Evolutionary conservation across 2,888 invertebrate species (phyloP), one percentile per base, ranked within the genome.

Genomic region (Masnerella sp.): DNA sequence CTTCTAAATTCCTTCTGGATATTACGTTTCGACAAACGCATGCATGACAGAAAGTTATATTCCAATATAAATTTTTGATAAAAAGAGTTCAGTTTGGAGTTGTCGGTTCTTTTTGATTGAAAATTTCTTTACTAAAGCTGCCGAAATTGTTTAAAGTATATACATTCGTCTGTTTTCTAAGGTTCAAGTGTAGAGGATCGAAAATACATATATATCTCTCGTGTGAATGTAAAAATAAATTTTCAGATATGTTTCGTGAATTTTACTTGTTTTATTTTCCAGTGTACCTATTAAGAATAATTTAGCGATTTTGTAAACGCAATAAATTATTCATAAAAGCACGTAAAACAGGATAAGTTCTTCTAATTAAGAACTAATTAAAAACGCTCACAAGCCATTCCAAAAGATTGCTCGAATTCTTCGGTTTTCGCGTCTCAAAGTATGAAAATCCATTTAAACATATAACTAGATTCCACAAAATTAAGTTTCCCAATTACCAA

Each of bases 31-130:
- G 38, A 52, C 51, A 18, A 38, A 36, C 51, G 15, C 9, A 38
- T 38, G 14, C 36, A 38, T 36, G 17, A 51, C 34, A 52, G 38
- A 38, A 52, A 52, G 22, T 52, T 38, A 52, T 52, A 52, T 52
- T 52, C 15, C 51, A 25, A 52, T 52, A 52, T 52, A 22, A 52
- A 52, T 36, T 52, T 52, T 52, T 52, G 36, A 38, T 38, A 38
- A 52, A 38, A 36, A 20, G 4, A 34, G 49, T 34, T 51, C 20
- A 20, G 34, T 7, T n/a, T 1, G 20, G 34, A 51, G 11, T 34
- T 51, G 34, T 8, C n/a, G 20, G 9, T 14, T 20, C 20, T 51
- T 51, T 9, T n/a, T 58, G 18, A n/a, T 22, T 15, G 17, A 30
- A 30, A 15, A 32, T 30, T 28, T 56, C 30, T 52, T 14, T 4